Base-by-base conservation (phyloP, 2,888 invertebrate genomes). In the Drosophila atripex region DNA sequence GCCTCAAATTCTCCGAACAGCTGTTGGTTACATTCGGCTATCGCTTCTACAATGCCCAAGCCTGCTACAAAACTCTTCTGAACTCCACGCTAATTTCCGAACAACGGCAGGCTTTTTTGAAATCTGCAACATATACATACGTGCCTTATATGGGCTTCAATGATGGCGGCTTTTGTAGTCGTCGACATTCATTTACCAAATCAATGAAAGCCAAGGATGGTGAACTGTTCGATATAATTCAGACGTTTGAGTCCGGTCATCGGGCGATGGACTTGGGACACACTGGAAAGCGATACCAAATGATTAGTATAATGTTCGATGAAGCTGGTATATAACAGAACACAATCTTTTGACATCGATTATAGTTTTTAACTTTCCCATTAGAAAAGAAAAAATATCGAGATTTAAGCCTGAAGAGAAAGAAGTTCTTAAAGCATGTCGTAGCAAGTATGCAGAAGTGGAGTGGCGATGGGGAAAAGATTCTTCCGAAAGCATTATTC, bases 1-100 rank as follows among this genome's bases (percentile, higher is more conserved):
- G 58, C 18, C 1, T 18, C 0, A 0, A n/a, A 0, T 53, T 45
- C 6, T n/a, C 64, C 0, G 47, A 66, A 3, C 23, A 55, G 0
- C 16, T 78, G 1, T 12, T 70, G 0, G 1, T 46, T 6, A 39
- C 58, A 0, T 7, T 63, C 1, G 51, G 45, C 7, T 78, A 55
- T 69, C 73, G 83, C 16, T 71, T 66, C 2, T 71, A 63, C 21
- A 78, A 78, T 50, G 46, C 35, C 0, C 23, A 45, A 5, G 49
- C 76, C 9, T 35, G 47, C 39, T 49, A 49, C 21, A 70, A 41
- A 25, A 49, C 18, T 46, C 9, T 43, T 11, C 18, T 32, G 1
- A 35, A 16, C 8, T 6, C 39, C 2, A 4, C 39, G 0, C 5
- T 3, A 3, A 7, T 59, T 2, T 14, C n/a, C 0, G 12, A 21